These are phyloP conservation scores for Ctenoplectra terminalis DNA, from an alignment of 1,140 invertebrate genomes.

Conservation along the genomic window DNA sequence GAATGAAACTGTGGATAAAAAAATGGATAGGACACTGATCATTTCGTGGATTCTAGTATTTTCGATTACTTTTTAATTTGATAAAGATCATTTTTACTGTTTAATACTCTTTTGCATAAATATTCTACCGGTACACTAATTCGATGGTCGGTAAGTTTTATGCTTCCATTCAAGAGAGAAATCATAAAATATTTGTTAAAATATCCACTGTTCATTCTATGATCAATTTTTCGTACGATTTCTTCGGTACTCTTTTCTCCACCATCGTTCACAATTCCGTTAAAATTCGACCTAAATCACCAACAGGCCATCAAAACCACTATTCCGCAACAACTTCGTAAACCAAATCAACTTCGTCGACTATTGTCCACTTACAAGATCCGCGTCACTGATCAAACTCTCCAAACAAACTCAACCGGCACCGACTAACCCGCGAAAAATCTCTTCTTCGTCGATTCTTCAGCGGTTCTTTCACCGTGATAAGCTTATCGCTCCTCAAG, in stretches of 20 bases:
- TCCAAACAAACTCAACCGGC: not conserved
- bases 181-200: too few relatives aligned
- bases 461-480: not conserved
- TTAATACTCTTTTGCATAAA: too few relatives aligned
- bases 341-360: not conserved
- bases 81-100: too few relatives aligned
- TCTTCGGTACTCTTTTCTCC: too few relatives aligned
- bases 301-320: not conserved
- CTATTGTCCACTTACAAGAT: slow-evolving; percentile 6
- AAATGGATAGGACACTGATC: too few relatives aligned
- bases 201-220: too few relatives aligned
- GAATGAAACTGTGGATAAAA: not conserved
- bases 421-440: not conserved
- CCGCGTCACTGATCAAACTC: not conserved
- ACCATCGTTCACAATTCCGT: too few relatives aligned
- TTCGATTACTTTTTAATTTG: not conserved
- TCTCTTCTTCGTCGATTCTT: not conserved
- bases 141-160: too few relatives aligned
- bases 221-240: not conserved
- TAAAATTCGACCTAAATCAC: not conserved
- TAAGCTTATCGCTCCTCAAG: slow-evolving; percentile 1
- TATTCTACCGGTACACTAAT: too few relatives aligned
- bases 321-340: not conserved
- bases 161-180: too few relatives aligned
- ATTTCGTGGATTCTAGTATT: too few relatives aligned